A percentile compares a stretch with the other conserved stretches of the same genome.
These are phyloP conservation scores for Neocloeon triangulifer DNA, from an alignment of 1,140 invertebrate species.

Conservation along the genomic window DNA sequence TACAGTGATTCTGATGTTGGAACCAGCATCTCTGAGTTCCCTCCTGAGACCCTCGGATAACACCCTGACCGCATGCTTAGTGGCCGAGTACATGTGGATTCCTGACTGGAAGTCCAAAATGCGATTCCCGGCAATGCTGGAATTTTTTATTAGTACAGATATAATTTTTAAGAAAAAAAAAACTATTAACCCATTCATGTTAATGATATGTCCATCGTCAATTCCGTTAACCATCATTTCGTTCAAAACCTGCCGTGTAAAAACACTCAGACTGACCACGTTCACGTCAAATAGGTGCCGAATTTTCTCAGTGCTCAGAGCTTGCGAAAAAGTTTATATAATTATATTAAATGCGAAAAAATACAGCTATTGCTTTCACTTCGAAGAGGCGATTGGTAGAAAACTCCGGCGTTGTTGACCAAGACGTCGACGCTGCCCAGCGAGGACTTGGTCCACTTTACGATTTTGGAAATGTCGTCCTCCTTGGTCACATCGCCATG, in stretches of 20 bases:
- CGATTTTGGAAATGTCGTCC: constrained; percentile 18
- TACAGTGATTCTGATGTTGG: constrained; percentile 21
- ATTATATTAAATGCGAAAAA: no score
- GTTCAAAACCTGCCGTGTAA: constrained; percentile 21
- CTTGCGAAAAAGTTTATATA: no score
- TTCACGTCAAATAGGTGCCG: constrained; percentile 28
- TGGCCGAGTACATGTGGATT: constrained; percentile 20
- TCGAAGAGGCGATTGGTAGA: no score
- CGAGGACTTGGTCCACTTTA: constrained; percentile 14
- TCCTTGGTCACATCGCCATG: constrained; percentile 20
- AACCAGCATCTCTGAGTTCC: constrained; percentile 19
- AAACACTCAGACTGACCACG: constrained; percentile 24
- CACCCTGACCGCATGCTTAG: constrained; percentile 27
- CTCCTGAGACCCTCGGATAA: constrained; percentile 24
- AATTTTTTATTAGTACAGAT: no score
- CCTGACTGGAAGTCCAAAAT: constrained; percentile 17
- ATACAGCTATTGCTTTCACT: no score
- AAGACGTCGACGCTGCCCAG: constrained; percentile 19
- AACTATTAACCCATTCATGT: constrained; percentile 54
- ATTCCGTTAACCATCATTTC: constrained; percentile 25
- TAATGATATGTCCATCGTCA: constrained; percentile 42
- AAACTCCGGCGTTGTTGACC: constrained; percentile 21
- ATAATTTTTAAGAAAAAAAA: no score
- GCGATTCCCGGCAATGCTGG: constrained; percentile 13
- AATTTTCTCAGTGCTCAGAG: no score